Evolutionary conservation across 2,888 invertebrate species (phyloP), one percentile per base, ranked within the genome.

Genomic region (Drosophila formosana): DNA sequence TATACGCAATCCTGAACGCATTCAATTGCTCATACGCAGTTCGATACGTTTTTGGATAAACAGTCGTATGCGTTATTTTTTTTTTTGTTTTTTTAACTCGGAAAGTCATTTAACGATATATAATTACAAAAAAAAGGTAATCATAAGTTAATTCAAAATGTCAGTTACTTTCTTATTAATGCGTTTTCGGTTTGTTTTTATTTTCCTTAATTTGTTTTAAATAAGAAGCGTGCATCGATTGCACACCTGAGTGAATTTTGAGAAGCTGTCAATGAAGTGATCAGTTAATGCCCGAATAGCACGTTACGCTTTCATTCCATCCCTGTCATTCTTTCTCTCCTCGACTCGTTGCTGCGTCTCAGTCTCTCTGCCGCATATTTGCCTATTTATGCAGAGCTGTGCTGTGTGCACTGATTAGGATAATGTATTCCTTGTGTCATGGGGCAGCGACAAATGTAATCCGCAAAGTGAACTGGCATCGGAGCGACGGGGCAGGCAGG

Each of bases 371-470:
- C 18, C 18, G 25, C 32, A 45, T 34, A 46, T 28, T 47, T 53
- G 53, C 1, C 41, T 32, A 60, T 50, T 60, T 60, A 60, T 30
- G 39, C 60, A 18, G 30, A 61, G 30, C 34, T 45, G 32, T 46
- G 23, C 39, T 52, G 34, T 43, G 51, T 60, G 25, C 46, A 58
- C 37, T 65, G 66, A 62, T 61, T 61, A 66, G 67, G 63, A 63
- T 63, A 63, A 63, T 63, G 51, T 56, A 63, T 51, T 56, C 45
- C 55, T 51, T 53, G 60, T 46, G 64, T 41, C 41, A 32, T 32
- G 63, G 37, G 37, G 45, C 63, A 67, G 51, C 50, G 56, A 51
- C 67, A 65, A 60, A 60, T 52, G 60, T 65, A 62, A 77, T 72
- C 68, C 68, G 72, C 50, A 62, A 65, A 58, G 45, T 30, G 56